Evolutionary conservation across 2,113 vertebrate species (phyloP), one percentile per base, ranked within the genome.

Genomic region (Ivindomyrus marchei): DNA sequence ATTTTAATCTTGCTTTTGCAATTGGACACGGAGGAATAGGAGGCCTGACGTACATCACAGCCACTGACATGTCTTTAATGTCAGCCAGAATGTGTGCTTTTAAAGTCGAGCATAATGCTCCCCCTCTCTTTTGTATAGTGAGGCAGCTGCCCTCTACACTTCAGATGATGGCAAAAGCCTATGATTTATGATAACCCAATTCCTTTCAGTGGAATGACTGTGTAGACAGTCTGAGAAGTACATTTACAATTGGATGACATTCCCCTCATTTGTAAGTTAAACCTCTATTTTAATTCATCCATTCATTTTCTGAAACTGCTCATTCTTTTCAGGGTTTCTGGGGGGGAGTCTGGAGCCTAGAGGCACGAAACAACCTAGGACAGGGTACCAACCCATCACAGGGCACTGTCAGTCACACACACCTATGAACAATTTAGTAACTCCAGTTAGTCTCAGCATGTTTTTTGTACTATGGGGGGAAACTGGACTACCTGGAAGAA

Each of bases 41-140:
- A 46, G 24, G 45, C 85, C 58, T 66, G 17, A 52, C 39, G 45
- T 90, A 46, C 85, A 39, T 87, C 49, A 87, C 83, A 85, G 13
- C 50, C 24, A n/a, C 19, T 90, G 89, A 88, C 85, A 53, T 7
- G 9, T 90, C 66, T 90, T 90, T 88, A 90, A 88, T 89, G 89
- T 58, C 50, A 88, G 70, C 53, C 58, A 36, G n/a, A 83, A 62
- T 87, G 86, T 88, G 42, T 88, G 42, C 46, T 88, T 90, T 90
- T 89, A 91, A 88, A 89, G 70, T 91, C 86, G 70, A 10, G n/a
- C 50, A 90, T 90, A 90, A 90, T 53, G 62, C 27, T 13, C 62
- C 62, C 56, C 85, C 46, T 56, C 49, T 36, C 87, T 42, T 88
- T 42, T 87, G 47, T 45, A n/a, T 58, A 45, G 46, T 1, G 83